Percentiles rank a stretch among this genome's conserved stretches.
These are phyloP conservation scores for Chrysolina haemoptera DNA, from an alignment of 2,888 invertebrate species.

Conservation along the genomic window DNA sequence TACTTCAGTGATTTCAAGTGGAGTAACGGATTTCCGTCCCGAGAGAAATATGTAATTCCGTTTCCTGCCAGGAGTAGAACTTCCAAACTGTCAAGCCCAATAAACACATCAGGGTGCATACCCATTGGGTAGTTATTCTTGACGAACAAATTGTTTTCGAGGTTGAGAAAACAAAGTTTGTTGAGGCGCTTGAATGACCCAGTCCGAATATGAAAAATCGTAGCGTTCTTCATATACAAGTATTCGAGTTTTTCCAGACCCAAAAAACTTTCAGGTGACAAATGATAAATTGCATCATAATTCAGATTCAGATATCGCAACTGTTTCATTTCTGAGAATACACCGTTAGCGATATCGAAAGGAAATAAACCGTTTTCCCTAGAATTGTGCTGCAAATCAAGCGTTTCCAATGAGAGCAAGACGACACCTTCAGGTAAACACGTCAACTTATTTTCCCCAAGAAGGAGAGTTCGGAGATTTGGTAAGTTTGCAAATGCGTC, in stretches of 20 bases:
- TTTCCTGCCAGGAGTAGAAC: constrained; percentile 72
- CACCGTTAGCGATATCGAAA: constrained; percentile 71
- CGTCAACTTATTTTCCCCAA: constrained; percentile 73
- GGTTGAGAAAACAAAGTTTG: constrained; percentile 71
- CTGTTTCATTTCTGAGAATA: constrained; percentile 71
- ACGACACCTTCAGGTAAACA: constrained; percentile 72
- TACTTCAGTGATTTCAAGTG: constrained; percentile 72
- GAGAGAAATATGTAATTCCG: constrained; percentile 68
- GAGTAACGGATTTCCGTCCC: constrained; percentile 72
- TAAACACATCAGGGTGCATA: constrained; percentile 67
- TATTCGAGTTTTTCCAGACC: constrained; percentile 71
- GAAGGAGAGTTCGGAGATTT: constrained; percentile 71
- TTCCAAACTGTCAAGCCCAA: constrained; percentile 71
- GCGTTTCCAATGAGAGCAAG: constrained; percentile 68
- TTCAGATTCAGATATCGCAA: constrained; percentile 72
- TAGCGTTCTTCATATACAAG: constrained; percentile 73
- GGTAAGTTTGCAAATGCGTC: constrained; percentile 73
- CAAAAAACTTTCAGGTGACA: constrained; percentile 71
- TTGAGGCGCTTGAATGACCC: constrained; percentile 70
- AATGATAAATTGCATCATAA: constrained; percentile 72
- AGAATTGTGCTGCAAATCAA: constrained; percentile 73
- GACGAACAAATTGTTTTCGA: constrained; percentile 73
- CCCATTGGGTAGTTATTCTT: constrained; percentile 47
- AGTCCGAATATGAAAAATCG: constrained; percentile 71
- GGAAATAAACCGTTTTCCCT: constrained; percentile 68